A percentile compares a stretch with the other conserved stretches of the same genome.
phyloP scores from a whole-genome alignment of 1,140 invertebrate species.

The Drosophila simulans region DNA sequence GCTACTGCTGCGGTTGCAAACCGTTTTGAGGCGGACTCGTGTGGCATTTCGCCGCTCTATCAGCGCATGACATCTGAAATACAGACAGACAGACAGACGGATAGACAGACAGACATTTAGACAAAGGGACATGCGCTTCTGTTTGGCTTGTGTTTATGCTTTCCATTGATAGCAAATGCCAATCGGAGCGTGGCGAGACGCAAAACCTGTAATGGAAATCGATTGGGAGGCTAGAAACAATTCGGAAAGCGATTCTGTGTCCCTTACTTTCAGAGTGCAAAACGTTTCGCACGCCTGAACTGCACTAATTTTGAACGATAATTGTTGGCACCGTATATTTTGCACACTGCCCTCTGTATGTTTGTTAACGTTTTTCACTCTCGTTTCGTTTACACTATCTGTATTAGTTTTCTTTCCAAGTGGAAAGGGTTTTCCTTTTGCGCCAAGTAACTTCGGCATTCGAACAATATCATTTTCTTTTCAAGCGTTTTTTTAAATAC shows the following conservation, averaged over 20 bases:
- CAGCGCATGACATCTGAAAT: constrained; percentile 78
- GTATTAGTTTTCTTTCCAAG: constrained; percentile 17
- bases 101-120: neutral
- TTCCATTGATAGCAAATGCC: constrained; percentile 65
- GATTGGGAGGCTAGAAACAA: constrained; percentile 8
- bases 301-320: constrained; percentile 50
- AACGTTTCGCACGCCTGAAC: constrained; percentile 17
- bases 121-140: constrained; percentile 23
- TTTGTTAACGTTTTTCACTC: constrained; percentile 42
- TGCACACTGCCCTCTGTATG: constrained; percentile 24
- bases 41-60: constrained; percentile 74
- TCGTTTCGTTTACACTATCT: constrained; percentile 43
- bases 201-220: constrained; percentile 44
- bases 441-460: constrained; percentile 22
- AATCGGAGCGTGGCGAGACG: constrained; percentile 60
- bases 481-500: constrained; percentile 11
- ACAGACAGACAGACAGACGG: constrained; percentile 36
- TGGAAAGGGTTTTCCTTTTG: constrained; percentile 6
- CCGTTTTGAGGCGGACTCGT: constrained; percentile 59
- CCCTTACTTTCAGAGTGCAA: constrained; percentile 32
- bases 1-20: constrained; percentile 55
- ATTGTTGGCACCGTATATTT: constrained; percentile 19
- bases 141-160: constrained; percentile 53
- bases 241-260: constrained; percentile 2
- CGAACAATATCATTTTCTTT: constrained; percentile 32